Base-by-base conservation (phyloP, 2,797 vertebrate genomes). In the Melanotaenia maccullochi region DNA sequence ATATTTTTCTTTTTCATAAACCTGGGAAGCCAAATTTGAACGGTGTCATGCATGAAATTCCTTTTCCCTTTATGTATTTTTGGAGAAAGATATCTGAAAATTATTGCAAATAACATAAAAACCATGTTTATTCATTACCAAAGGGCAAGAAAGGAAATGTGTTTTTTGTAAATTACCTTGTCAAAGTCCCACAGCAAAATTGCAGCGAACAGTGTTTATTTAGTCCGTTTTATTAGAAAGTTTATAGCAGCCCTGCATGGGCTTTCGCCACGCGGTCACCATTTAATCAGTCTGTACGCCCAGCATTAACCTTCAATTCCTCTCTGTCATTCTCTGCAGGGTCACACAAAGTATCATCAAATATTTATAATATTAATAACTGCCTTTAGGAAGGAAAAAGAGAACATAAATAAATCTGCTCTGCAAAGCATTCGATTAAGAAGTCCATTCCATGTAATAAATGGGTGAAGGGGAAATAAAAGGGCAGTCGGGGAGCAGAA, bases 361-460 rank as follows among this genome's bases (percentile, higher is more conserved):
- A 92, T 93, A 93, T 93, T 92, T 92, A 93, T 92, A 90, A 83
- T 90, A 92, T 93, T 92, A 93, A 93, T 93, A 93, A 92, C 84
- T 79, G 90, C 89, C 91, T 92, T 90, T 89, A 92, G 90, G 88
- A 89, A 81, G 67, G 73, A 42, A 81, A 79, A 71, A 74, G 75
- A 52, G 78, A 78, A 84, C 87, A 88, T 92, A 91, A 92, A 93
- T 93, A 92, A 90, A 90, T 87, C 76, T 83, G 82, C 85, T 86
- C 65, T 22, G 85, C 82, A 88, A 89, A 87, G 81, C 81, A 76
- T 75, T 65, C 84, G 79, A 89, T 92, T 89, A 91, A 84, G 83
- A 74, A 86, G 86, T 91, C 88, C 84, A 87, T 85, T 89, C 76
- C 56, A 25, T 79, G 84, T 92, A 86, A 89, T 87, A 82, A 87